Base-by-base conservation (phyloP, 2,113 vertebrate species). In the Heliornis fulica region DNA sequence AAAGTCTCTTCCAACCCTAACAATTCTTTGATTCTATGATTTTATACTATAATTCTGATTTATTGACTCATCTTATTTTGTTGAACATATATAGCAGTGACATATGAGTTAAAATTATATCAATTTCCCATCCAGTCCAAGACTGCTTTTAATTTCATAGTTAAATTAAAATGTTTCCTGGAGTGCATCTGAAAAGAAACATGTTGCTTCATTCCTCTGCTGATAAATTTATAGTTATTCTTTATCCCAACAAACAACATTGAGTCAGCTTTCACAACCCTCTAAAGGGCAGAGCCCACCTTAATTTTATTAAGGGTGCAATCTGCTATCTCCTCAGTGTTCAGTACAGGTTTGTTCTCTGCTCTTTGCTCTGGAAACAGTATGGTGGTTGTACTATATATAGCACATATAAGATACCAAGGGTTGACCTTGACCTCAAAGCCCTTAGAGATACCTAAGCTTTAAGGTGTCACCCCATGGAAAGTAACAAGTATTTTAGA, bases 361-460 rank as follows among this genome's bases (percentile, higher is more conserved):
- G 91, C 69, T 89, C 91, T 94, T 96, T 96, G 91, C 68, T 74
- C 89, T 41, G 70, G 76, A 81, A 93, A 69, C 32, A 61, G 22
- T 43, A 61, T 5, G 5, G 63, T 69, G n/a, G 54, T 61, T 85
- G 70, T 76, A 50, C 66, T 90, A 68, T 45, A 84, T 79, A 71
- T 41, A 61, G 51, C 65, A 61, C 70, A 79, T 64, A 9, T 61
- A 78, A 87, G 75, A 83, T 82, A 91, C 5, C 72, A 76, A 89
- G 7, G 18, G 10, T 15, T 95, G 74, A 72, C 66, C 75, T 89
- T 85, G 70, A 89, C 78, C 41, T 86, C 32, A 77, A 65, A 88
- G 25, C 41, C 54, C 28, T 72, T 76, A 21, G n/a, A 72, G 43
- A 22, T 22, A 46, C 57, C 10, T 57, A 40, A 57, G 26, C 38